Evolutionary conservation across 2,797 vertebrate species (phyloP).

Genomic region (Propithecus perrieri): DNA sequence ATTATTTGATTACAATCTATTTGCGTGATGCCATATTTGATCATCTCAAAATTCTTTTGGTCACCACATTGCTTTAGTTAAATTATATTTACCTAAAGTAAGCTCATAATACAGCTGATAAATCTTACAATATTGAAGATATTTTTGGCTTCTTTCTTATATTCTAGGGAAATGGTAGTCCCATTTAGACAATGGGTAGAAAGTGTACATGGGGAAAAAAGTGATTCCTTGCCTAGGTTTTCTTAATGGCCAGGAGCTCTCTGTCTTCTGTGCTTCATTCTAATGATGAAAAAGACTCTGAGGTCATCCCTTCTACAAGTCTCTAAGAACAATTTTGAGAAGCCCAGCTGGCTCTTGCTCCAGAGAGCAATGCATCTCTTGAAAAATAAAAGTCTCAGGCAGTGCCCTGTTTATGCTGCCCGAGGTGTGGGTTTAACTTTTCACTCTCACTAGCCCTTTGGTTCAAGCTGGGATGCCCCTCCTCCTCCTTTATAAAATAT

Average conservation of each 20-base stretch:
- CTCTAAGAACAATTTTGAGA: neutral
- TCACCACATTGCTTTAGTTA: neutral
- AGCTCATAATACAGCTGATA: neutral
- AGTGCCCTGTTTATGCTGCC: neutral
- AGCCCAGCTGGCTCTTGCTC: neutral
- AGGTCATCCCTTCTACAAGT: neutral
- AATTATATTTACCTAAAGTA: neutral
- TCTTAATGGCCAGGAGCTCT: neutral
- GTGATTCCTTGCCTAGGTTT: slow-evolving; percentile 15
- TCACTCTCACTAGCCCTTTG: neutral
- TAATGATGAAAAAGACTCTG: neutral
- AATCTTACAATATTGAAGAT: neutral
- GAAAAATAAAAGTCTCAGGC: neutral
- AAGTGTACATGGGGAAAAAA: neutral
- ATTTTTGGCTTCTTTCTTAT: neutral
- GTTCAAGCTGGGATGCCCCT: neutral
- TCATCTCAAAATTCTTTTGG: slow-evolving; percentile 1
- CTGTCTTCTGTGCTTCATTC: neutral
- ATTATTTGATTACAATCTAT: neutral
- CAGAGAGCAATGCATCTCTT: neutral
- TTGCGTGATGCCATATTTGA: neutral
- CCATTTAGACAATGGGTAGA: neutral
- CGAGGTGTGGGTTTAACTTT: neutral
- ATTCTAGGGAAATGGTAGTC: neutral
- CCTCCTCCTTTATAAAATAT: neutral